Evolutionary conservation across 2,888 invertebrate species (phyloP).

Genomic region (Acanthoscelides obtectus): DNA sequence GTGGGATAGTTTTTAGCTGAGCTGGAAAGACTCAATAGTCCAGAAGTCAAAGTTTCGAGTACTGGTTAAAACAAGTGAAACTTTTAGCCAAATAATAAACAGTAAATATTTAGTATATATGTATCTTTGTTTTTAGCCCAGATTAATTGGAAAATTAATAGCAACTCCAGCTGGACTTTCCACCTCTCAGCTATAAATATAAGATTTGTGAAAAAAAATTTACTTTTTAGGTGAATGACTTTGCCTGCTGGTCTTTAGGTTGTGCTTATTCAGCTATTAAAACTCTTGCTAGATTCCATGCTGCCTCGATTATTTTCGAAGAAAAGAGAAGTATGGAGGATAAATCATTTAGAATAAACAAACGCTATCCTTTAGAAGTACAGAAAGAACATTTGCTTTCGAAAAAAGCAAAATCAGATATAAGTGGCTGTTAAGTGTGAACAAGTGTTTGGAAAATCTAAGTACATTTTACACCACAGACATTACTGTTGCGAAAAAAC

Average conservation of each 20-base stretch:
- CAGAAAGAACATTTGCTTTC: slow-evolving; percentile 26
- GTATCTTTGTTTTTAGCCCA: too few relatives aligned
- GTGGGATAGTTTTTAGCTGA: too few relatives aligned
- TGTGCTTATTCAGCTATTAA: slow-evolving; percentile 14
- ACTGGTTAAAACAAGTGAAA: too few relatives aligned
- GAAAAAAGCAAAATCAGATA: slow-evolving; percentile 39
- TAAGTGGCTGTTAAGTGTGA: slow-evolving; percentile 28
- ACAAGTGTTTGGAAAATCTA: slow-evolving; percentile 27
- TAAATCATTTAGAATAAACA: slow-evolving; percentile 27
- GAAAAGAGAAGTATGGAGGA: slow-evolving; percentile 32
- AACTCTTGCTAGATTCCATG: slow-evolving; percentile 50
- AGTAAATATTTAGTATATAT: too few relatives aligned
- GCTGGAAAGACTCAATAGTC: too few relatives aligned
- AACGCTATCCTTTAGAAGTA: too few relatives aligned
- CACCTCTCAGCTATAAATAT: too few relatives aligned
- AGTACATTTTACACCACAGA: slow-evolving; percentile 25
- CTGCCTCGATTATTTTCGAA: slow-evolving; percentile 53
- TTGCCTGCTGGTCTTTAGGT: slow-evolving; percentile 21
- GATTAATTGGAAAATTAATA: too few relatives aligned
- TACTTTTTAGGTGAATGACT: slow-evolving; percentile 14
- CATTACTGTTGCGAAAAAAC: slow-evolving; percentile 17
- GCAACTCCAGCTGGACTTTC: too few relatives aligned
- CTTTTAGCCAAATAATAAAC: too few relatives aligned
- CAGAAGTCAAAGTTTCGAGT: too few relatives aligned
- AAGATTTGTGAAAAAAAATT: too few relatives aligned